A percentile compares a stretch with the other conserved stretches of the same genome.
These are phyloP conservation scores for Drosophila cardini DNA, from an alignment of 1,140 invertebrate genomes.

Conservation along the genomic window DNA sequence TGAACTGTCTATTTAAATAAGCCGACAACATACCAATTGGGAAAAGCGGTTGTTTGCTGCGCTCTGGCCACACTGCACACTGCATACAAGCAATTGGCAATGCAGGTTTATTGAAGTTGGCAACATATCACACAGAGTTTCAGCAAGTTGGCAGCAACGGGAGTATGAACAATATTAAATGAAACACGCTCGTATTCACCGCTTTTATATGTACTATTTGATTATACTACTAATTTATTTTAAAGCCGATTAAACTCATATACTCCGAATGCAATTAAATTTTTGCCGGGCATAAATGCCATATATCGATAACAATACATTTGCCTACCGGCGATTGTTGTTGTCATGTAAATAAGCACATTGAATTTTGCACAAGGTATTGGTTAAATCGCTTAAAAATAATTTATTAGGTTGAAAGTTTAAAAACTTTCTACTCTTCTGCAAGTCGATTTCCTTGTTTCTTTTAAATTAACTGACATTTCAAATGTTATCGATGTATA, in stretches of 20 bases:
- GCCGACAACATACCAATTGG: slow-evolving; percentile 7
- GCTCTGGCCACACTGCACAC: slow-evolving; percentile 21
- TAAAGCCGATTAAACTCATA: too few species aligned
- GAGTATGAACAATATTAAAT: neutral
- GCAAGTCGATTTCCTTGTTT: neutral
- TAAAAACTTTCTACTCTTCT: too few species aligned
- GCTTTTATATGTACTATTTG: too few species aligned
- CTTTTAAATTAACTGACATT: neutral
- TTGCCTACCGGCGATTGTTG: neutral
- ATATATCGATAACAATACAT: neutral
- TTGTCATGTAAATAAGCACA: neutral
- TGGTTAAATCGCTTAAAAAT: too few species aligned
- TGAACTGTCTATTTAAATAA: slow-evolving; percentile 2
- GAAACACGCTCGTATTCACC: too few species aligned
- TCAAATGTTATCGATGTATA: neutral
- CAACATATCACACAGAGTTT: neutral
- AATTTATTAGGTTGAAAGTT: too few species aligned
- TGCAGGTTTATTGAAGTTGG: neutral
- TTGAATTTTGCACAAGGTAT: neutral
- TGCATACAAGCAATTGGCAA: neutral
- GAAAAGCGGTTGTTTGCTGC: neutral
- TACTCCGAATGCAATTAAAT: neutral
- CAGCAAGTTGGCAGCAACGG: slow-evolving; percentile 11
- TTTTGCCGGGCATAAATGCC: neutral
- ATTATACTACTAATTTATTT: too few species aligned